Percentiles rank a stretch among this genome's conserved stretches.
Evolutionary conservation across 2,113 vertebrate genomes (phyloP).

Genomic region (Ptilonorhynchus violaceus): DNA sequence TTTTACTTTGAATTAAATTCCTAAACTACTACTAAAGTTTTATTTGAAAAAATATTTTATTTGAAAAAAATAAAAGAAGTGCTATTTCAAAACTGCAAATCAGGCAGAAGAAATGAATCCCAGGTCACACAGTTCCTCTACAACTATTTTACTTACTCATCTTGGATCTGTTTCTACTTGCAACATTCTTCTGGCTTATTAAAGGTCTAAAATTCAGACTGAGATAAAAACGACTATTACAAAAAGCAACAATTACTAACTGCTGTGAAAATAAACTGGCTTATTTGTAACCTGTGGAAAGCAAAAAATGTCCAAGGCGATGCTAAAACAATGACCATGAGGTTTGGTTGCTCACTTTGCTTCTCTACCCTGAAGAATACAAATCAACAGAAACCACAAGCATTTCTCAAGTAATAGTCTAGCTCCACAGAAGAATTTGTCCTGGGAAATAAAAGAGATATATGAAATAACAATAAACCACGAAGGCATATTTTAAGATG

Average conservation of each 20-base stretch:
- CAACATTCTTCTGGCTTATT: neutral
- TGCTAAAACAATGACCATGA: constrained; percentile 23
- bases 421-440: neutral
- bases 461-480: neutral
- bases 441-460: neutral
- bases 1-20: neutral
- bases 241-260: neutral
- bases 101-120: neutral
- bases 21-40: neutral
- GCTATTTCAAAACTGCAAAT: neutral
- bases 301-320: constrained; percentile 65
- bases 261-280: constrained; percentile 1
- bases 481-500: neutral
- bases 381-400: neutral
- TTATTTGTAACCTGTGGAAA: constrained; percentile 65
- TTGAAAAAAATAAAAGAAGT: neutral
- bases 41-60: neutral
- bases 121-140: neutral
- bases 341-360: neutral
- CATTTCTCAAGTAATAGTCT: neutral
- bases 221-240: neutral
- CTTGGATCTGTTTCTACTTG: constrained; percentile 8
- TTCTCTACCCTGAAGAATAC: neutral
- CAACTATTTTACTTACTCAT: neutral
- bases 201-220: neutral